These are phyloP conservation scores for Campoletis raptor DNA, from an alignment of 2,888 invertebrate species.

Conservation along the genomic window DNA sequence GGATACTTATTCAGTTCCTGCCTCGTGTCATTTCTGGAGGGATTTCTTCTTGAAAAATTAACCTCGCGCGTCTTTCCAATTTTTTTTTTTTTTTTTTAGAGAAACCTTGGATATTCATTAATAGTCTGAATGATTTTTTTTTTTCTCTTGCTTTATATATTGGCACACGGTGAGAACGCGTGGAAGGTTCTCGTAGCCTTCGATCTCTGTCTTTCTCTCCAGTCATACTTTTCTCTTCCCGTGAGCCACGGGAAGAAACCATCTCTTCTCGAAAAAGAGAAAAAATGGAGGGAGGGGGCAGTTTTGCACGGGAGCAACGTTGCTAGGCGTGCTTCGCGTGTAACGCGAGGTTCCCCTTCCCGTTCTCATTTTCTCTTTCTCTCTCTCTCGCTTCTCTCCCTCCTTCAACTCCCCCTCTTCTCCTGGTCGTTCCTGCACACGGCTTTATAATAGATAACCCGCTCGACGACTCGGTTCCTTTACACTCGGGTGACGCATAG, in stretches of 20 bases:
- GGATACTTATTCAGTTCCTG: not conserved
- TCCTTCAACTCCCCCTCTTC: not conserved
- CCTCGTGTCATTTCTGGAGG: conserved; percentile 28
- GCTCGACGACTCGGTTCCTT: conserved; percentile 68
- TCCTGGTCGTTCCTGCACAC: conserved; percentile 57
- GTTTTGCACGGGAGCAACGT: conserved; percentile 74
- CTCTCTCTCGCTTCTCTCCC: conserved; percentile 25
- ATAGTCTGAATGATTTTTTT: conserved; percentile 49
- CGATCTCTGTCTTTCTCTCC: conserved; percentile 23
- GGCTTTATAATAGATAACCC: conserved; percentile 71
- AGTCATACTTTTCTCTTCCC: conserved; percentile 52
- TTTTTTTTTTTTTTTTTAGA: not conserved
- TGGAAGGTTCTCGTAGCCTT: conserved; percentile 69
- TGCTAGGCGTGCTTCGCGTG: conserved; percentile 80
- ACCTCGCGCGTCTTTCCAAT: conserved; percentile 21
- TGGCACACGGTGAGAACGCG: conserved; percentile 56
- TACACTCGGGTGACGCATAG: conserved; percentile 71
- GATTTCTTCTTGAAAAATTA: conserved; percentile 8
- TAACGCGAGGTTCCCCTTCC: conserved; percentile 65
- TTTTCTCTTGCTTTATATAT: not conserved
- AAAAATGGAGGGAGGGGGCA: conserved; percentile 30
- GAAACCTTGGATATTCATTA: conserved; percentile 45
- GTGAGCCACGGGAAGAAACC: conserved; percentile 40
- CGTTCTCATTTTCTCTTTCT: conserved; percentile 8
- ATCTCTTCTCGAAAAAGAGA: conserved; percentile 42